Percentiles rank a stretch among this genome's conserved stretches.
These are phyloP conservation scores for Drosophila neonasuta DNA, from an alignment of 2,888 invertebrate genomes.

Conservation along the genomic window DNA sequence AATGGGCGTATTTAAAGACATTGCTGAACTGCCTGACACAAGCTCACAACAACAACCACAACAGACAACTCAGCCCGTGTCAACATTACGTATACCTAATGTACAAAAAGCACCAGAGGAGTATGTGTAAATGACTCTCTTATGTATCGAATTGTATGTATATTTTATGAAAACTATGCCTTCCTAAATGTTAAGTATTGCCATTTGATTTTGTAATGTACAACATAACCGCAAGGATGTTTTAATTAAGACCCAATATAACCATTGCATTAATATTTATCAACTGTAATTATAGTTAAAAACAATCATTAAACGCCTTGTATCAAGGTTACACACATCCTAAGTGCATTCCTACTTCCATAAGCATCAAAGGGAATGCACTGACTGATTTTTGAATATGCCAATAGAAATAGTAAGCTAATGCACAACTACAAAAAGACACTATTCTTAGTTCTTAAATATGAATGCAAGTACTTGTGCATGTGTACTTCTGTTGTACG, in stretches of 20 bases:
- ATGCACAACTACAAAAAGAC: constrained; percentile 16
- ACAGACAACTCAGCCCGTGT: constrained; percentile 83
- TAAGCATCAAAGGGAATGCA: constrained; percentile 26
- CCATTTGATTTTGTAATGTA: constrained; percentile 71
- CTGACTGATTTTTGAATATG: constrained; percentile 51
- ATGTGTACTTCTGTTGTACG: constrained; percentile 41
- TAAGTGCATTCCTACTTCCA: constrained; percentile 47
- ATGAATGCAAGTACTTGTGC: constrained; percentile 4
- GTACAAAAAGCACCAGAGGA: constrained; percentile 94
- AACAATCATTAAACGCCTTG: constrained; percentile 77
- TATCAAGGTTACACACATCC: constrained; percentile 80
- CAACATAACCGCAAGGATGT: constrained; percentile 48
- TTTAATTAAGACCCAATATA: constrained; percentile 17
- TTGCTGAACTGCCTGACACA: constrained; percentile 95
- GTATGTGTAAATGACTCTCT: constrained; percentile 86
- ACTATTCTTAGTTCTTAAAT: constrained; percentile 20
- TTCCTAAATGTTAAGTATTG: constrained; percentile 54
- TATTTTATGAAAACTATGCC: constrained; percentile 49
- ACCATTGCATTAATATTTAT: constrained; percentile 43
- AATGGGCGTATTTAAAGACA: constrained; percentile 97
- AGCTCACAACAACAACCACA: constrained; percentile 88
- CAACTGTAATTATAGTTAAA: constrained; percentile 14
- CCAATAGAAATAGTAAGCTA: constrained; percentile 24
- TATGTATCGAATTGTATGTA: constrained; percentile 27
- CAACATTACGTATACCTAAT: constrained; percentile 88